Evolutionary conservation across 2,888 invertebrate genomes (phyloP).

Genomic region (Erebia epiphron): DNA sequence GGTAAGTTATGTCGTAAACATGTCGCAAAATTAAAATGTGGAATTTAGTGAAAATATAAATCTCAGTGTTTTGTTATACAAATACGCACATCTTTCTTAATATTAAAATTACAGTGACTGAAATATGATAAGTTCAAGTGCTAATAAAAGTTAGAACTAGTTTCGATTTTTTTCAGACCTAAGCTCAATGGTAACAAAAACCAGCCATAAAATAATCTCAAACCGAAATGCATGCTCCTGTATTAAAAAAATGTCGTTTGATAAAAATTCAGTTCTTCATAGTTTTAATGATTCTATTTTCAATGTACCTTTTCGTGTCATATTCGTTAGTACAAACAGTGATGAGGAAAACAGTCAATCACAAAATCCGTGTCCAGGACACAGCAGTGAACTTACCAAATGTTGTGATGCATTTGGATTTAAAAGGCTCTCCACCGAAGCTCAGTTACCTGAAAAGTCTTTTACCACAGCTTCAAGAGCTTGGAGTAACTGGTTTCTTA

Average conservation of each 20-base stretch:
- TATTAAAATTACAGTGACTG: too few species aligned
- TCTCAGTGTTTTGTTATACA: too few species aligned
- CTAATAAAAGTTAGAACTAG: too few species aligned
- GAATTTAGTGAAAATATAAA: too few species aligned
- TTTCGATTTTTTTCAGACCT: neutral
- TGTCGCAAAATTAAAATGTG: too few species aligned
- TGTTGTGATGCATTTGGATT: conserved; percentile 90
- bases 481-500: conserved; percentile 90
- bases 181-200: neutral
- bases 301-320: conserved; percentile 25
- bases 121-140: too few species aligned
- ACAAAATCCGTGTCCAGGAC: neutral
- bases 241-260: conserved; percentile 10
- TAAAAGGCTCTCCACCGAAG: conserved; percentile 92
- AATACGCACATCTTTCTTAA: too few species aligned
- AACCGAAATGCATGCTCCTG: conserved; percentile 7
- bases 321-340: conserved; percentile 10
- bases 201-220: neutral
- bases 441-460: conserved; percentile 83
- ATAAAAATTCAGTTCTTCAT: conserved; percentile 26
- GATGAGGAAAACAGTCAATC: neutral
- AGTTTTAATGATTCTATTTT: conserved; percentile 1
- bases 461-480: conserved; percentile 82
- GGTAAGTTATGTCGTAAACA: too few species aligned
- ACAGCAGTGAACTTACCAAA: conserved; percentile 56